These are phyloP conservation scores for Callyntrura sp. DNA, from an alignment of 2,888 invertebrate species.

Conservation along the genomic window DNA sequence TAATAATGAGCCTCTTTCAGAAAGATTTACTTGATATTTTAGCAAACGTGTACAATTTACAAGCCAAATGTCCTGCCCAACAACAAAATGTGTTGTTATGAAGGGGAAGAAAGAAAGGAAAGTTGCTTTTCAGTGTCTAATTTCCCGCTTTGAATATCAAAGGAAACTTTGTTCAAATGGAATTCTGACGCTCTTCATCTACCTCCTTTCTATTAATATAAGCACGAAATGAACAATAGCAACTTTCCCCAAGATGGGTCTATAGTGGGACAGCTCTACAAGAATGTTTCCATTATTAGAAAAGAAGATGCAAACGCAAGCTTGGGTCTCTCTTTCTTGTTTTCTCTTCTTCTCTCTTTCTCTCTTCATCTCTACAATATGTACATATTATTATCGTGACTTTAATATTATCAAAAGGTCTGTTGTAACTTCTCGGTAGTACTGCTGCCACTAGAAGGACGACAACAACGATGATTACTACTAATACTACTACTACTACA, in stretches of 20 bases:
- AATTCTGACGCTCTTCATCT: slow-evolving; percentile 15
- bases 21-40: neutral
- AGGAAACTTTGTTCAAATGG: neutral
- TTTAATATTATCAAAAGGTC: slow-evolving; percentile 72
- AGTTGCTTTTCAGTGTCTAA: slow-evolving; percentile 9
- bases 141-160: slow-evolving; percentile 41
- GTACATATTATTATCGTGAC: slow-evolving; percentile 40
- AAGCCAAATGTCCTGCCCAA: neutral
- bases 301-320: too few species aligned
- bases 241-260: neutral
- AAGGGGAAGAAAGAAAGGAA: neutral
- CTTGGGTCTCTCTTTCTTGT: too few species aligned
- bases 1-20: too few species aligned
- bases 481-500: slow-evolving; percentile 55
- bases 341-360: neutral
- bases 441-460: slow-evolving; percentile 22
- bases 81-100: neutral
- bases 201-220: slow-evolving; percentile 10
- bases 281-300: too few species aligned
- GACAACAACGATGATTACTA: slow-evolving; percentile 18
- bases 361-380: slow-evolving; percentile 5
- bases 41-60: neutral
- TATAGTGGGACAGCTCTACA: too few species aligned
- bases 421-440: slow-evolving; percentile 55
- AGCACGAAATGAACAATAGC: neutral